Evolutionary conservation across 2,113 vertebrate species (phyloP), one percentile per base, ranked within the genome.

Genomic region (Apeltes quadracus): DNA sequence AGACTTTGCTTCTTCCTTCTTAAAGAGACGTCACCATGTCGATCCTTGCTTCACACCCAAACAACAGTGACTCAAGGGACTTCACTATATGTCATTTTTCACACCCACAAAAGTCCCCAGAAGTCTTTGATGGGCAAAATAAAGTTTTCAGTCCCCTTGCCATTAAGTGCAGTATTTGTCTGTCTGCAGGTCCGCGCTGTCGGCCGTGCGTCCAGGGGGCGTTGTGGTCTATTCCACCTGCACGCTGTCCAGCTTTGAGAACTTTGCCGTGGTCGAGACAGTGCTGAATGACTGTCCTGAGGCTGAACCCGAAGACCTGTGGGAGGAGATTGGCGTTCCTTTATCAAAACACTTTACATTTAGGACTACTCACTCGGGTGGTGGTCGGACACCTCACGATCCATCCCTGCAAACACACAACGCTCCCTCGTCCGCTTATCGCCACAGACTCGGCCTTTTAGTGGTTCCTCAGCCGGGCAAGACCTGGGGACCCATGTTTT

Each of bases 401-500:
- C 36, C 48, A 4, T 23, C 82, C 48, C 39, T 7, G 44, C 72
- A 54, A 66, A 61, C 61, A 29, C 65, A 46, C 43, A 55, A 20
- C 3, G 18, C 29, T 41, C 13, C 36, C 9, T 44, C 61, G 44
- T 67, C 86, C 62, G 55, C 59, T 62, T 58, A 65, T 65, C 63
- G 15, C 43, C 72, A 25, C 1, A 90, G 87, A 41, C 91, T 94
- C 20, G 96, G 96, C 1, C 91, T 96, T 38, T 86, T 98, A 84
- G 96, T 97, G 39, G 91, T 98, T 74, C 97, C 98, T 34, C 91
- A 94, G 70, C 88, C 88, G 0, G 94, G 93, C 20, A 95, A 87
- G 86, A 89, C 95, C 0, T 98, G 98, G 97, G 97, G 97, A 13
- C 97, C 98, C 2, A 98, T 98, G 97, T 99, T 95, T 20, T 56